Evolutionary conservation across 2,797 vertebrate genomes (phyloP), one percentile per base, ranked within the genome.

Genomic region (Falco cherrug): DNA sequence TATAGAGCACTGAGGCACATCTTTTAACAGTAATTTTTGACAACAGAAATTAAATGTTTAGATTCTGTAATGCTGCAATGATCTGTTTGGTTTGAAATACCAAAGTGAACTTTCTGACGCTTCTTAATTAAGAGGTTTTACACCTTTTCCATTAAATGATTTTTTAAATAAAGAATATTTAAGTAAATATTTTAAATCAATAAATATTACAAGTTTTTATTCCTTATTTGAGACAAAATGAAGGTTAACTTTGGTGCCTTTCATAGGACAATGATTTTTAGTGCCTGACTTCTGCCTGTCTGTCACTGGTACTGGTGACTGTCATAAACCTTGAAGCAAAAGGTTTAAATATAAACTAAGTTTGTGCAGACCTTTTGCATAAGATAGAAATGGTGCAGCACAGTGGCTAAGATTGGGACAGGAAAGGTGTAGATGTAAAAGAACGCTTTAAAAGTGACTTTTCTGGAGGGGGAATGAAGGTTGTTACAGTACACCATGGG

Each of bases 401-500:
- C 8, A 64, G 31, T 31, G 48, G 48, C 59, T 56, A 67, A 50
- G 28, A 39, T 1, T 28, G 50, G 12, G 33, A 29, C 2, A 18
- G 21, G 15, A 75, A 81, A 81, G 22, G 29, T 10, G 9, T 5
- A 69, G 19, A 35, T 29, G 5, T 50, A 33, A 71, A 76, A 45
- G 45, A 45, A 45, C 9, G 18, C 45, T 45, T 45, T 84, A 63
- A 81, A 10, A 6, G 5, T 35, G 21, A 54, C 8, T 26, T 86
- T 94, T 56, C 16, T 1, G 11, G 21, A 39, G 8, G n/a, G 7
- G 16, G 19, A 50, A 29, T 50, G 10, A n/a, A 57, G 63, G 14
- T 28, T 74, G 25, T 67, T 41, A 5, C 2, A 3, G 8, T 19
- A 6, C 5, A 3, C 5, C 16, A 16, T 12, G 60, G 57, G 0